Conservation (phyloP, 2,888 invertebrate species). For the Onthophagus sagittarius region DNA sequence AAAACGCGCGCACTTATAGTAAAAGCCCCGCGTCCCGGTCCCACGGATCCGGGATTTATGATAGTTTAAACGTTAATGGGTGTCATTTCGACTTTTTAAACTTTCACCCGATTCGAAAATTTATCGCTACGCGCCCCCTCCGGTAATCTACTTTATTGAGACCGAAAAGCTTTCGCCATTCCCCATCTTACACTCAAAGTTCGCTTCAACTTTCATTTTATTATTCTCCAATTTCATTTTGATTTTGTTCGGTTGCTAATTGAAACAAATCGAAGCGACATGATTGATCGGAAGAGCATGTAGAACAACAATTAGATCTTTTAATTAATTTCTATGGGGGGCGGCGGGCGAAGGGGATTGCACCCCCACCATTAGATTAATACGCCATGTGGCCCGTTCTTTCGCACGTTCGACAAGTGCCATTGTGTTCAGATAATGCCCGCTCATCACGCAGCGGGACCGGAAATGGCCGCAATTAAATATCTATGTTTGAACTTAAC, state of each 20-base stretch:
- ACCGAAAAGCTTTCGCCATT: neutral
- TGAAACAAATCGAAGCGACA: neutral
- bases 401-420: constrained; percentile 6
- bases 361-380: constrained; percentile 8
- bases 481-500: constrained; percentile 41
- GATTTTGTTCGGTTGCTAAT: neutral
- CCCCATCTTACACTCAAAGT: neutral
- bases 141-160: constrained; percentile 9
- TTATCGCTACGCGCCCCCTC: constrained; percentile 7
- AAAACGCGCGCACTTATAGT: constrained; percentile 48
- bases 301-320: constrained; percentile 12
- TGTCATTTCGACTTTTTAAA: constrained; percentile 13
- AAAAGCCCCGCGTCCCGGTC: constrained; percentile 38
- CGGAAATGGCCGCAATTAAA: constrained; percentile 43
- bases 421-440: constrained; percentile 6
- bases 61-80: constrained; percentile 39
- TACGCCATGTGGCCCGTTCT: constrained; percentile 7
- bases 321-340: constrained; percentile 11
- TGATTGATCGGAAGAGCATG: constrained; percentile 3
- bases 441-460: constrained; percentile 25
- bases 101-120: constrained; percentile 7
- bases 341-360: neutral
- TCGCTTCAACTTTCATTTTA: neutral
- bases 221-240: neutral
- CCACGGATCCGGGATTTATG: constrained; percentile 47